These are phyloP conservation scores for Coelopa pilipes DNA, from an alignment of 2,888 invertebrate species.

Conservation along the genomic window DNA sequence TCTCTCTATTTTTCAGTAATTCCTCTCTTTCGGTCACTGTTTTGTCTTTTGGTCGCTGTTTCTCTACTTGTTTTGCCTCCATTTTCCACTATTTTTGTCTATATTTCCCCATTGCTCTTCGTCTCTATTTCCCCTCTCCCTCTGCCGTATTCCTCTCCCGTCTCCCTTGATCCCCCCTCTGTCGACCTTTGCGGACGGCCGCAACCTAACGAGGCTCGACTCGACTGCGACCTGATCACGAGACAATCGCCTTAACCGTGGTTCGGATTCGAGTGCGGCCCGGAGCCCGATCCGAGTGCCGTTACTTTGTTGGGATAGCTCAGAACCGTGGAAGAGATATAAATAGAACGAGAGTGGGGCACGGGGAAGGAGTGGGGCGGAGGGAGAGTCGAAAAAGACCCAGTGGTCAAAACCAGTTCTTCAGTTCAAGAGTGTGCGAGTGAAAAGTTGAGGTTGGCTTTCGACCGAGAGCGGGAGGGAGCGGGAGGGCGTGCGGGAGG, in stretches of 20 bases:
- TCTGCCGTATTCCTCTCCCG: neutral
- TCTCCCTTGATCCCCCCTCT: too few relatives aligned
- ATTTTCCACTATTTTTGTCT: too few relatives aligned
- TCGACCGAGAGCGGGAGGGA: neutral
- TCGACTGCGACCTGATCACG: neutral
- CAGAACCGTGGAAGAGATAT: too few relatives aligned
- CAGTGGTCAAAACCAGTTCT: neutral
- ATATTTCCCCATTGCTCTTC: neutral
- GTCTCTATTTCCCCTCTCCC: neutral
- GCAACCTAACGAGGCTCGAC: constrained; percentile 13
- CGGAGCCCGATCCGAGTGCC: constrained; percentile 14
- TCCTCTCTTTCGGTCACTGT: too few relatives aligned
- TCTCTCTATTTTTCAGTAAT: too few relatives aligned
- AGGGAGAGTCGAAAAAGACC: too few relatives aligned
- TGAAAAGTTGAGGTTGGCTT: constrained; percentile 22
- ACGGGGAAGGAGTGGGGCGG: too few relatives aligned
- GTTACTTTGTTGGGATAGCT: constrained; percentile 35
- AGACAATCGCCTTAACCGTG: neutral
- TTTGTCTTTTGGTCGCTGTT: too few relatives aligned
- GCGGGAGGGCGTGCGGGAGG: too few relatives aligned
- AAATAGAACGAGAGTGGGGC: too few relatives aligned
- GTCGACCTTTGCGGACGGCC: neutral
- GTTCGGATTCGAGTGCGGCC: neutral
- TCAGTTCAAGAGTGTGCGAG: neutral
- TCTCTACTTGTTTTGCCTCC: too few relatives aligned